A percentile compares a stretch with the other conserved stretches of the same genome.
These are phyloP conservation scores for Mya arenaria DNA, from an alignment of 1,140 invertebrate genomes.

Conservation along the genomic window DNA sequence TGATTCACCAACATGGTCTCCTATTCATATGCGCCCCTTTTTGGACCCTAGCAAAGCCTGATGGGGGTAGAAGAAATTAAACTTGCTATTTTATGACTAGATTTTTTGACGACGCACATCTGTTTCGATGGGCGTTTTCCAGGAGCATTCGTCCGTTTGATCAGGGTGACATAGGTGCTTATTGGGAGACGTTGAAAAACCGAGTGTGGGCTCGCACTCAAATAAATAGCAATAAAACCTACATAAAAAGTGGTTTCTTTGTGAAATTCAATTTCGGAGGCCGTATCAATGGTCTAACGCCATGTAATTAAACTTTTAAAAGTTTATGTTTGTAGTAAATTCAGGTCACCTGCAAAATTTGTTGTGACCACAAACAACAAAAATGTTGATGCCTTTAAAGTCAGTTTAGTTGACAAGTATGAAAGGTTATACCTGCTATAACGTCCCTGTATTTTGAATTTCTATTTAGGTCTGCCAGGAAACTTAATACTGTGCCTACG, in stretches of 20 bases:
- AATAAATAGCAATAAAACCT: constrained; percentile 41
- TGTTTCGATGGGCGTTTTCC: constrained; percentile 33
- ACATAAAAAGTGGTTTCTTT: constrained; percentile 44
- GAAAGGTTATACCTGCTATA: too few species aligned
- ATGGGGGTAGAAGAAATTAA: constrained; percentile 27
- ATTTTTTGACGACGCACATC: constrained; percentile 21
- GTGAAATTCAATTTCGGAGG: constrained; percentile 53
- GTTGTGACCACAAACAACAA: not conserved
- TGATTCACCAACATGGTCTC: not conserved
- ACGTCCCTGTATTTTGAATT: too few species aligned
- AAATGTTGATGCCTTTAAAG: too few species aligned
- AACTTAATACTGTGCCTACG: not conserved
- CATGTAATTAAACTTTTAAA: constrained; percentile 41
- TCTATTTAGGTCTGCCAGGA: too few species aligned
- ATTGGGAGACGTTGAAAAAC: constrained; percentile 8
- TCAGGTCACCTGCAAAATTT: not conserved
- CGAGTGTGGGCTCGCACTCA: constrained; percentile 4
- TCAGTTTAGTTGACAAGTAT: too few species aligned
- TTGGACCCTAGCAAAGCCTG: not conserved
- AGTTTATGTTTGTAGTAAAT: constrained; percentile 31
- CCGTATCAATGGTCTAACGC: constrained; percentile 16
- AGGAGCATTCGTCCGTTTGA: constrained; percentile 27
- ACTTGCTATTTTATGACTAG: constrained; percentile 36
- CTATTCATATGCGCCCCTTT: constrained; percentile 4
- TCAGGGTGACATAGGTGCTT: constrained; percentile 40